A percentile compares a stretch with the other conserved stretches of the same genome.
Evolutionary conservation across 2,113 vertebrate species (phyloP).

Genomic region (Suncus etruscus): DNA sequence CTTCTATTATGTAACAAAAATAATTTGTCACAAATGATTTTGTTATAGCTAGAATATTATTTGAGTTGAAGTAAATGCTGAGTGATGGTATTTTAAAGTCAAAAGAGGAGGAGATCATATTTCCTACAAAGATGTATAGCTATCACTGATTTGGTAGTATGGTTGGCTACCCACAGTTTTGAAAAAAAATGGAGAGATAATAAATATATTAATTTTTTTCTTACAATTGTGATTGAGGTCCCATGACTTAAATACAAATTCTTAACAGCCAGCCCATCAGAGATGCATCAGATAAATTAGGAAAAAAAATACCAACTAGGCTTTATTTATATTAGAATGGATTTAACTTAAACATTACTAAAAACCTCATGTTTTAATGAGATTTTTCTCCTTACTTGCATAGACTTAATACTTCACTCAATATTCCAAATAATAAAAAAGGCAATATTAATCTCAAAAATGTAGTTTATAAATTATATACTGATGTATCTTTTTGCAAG

Average conservation of each 20-base stretch:
- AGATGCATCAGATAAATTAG: conserved; percentile 26
- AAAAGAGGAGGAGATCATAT: conserved; percentile 3
- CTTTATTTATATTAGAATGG: neutral
- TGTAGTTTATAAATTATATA: conserved; percentile 4
- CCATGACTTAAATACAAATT: neutral
- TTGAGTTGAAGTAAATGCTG: conserved; percentile 29
- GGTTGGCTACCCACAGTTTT: neutral
- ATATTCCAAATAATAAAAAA: conserved; percentile 38
- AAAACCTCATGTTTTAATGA: neutral
- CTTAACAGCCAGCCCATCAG: neutral
- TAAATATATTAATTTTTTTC: no score
- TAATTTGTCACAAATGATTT: conserved; percentile 18
- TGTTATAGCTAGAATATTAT: conserved; percentile 60
- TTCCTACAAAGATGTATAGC: conserved; percentile 11
- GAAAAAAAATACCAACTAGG: neutral
- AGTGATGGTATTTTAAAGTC: conserved; percentile 30
- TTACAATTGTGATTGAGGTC: no score
- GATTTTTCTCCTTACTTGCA: neutral
- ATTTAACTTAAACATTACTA: conserved; percentile 51
- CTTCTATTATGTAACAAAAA: conserved; percentile 38
- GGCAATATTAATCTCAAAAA: conserved; percentile 38
- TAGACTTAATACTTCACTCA: conserved; percentile 52
- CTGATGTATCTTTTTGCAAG: conserved; percentile 24
- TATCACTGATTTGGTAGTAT: conserved; percentile 32
- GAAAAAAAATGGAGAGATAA: neutral